These are phyloP conservation scores for Dipodomys merriami DNA, from an alignment of 2,113 vertebrate genomes.

Conservation along the genomic window DNA sequence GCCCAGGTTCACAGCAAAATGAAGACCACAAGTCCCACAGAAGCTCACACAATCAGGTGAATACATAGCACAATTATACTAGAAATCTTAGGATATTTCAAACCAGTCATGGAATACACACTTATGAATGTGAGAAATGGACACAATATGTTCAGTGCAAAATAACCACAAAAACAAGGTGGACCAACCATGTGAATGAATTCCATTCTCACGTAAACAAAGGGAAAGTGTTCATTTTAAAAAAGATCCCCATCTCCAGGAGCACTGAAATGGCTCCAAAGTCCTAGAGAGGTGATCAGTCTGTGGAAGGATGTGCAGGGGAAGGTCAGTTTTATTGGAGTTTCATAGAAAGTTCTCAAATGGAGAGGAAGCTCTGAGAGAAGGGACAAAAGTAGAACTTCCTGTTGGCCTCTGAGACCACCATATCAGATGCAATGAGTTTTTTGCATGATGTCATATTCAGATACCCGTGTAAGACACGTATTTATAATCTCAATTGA, in stretches of 20 bases:
- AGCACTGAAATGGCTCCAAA: rapidly evolving
- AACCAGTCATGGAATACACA: constrained; percentile 46
- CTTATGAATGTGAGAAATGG: constrained; percentile 34
- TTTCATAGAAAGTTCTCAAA: background rate
- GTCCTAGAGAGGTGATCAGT: background rate
- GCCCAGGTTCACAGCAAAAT: constrained; percentile 74
- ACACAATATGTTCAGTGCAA: background rate
- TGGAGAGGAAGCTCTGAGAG: background rate
- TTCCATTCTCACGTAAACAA: background rate
- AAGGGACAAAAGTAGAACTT: background rate
- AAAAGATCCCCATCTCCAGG: background rate
- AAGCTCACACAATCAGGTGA: constrained; percentile 67
- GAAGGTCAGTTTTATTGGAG: background rate
- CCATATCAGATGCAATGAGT: too few relatives aligned
- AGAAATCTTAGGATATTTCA: constrained; percentile 63
- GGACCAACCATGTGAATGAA: background rate
- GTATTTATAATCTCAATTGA: too few relatives aligned
- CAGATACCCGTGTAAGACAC: too few relatives aligned
- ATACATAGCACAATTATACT: background rate
- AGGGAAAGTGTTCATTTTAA: background rate
- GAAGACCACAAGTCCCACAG: constrained; percentile 32
- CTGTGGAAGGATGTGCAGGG: background rate
- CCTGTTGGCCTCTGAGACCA: too few relatives aligned
- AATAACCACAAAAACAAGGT: background rate
- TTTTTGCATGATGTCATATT: too few relatives aligned